phyloP scores from a whole-genome alignment of 2,797 vertebrate species.

The Alcedo atthis region DNA sequence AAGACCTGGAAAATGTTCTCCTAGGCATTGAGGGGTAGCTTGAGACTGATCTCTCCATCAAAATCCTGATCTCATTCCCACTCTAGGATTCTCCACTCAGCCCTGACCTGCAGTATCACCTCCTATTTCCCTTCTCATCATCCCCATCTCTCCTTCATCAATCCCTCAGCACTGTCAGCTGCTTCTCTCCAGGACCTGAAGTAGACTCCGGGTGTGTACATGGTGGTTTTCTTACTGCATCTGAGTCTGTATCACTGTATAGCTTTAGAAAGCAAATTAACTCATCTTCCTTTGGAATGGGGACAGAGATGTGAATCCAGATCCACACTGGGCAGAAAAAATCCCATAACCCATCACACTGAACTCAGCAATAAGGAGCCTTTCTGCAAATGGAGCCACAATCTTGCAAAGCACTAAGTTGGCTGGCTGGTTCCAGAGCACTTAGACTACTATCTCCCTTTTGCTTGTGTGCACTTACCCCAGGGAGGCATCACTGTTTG shows the following conservation, averaged over 20 bases:
- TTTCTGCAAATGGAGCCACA: not conserved
- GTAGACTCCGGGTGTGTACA: not conserved
- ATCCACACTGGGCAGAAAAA: not conserved
- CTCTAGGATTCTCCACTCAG: not conserved
- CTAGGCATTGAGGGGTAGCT: not conserved
- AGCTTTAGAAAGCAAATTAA: not conserved
- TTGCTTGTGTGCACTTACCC: not conserved
- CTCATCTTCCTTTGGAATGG: not conserved
- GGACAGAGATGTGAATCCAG: not conserved
- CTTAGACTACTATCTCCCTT: not conserved
- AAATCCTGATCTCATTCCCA: not conserved
- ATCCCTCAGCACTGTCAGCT: not conserved
- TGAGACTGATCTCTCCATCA: not conserved
- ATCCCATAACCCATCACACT: not conserved
- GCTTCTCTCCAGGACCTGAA: not conserved
- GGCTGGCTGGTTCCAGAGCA: not conserved
- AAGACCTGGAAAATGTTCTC: not conserved
- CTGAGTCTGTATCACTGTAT: rapidly evolving
- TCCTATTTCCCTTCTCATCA: not conserved
- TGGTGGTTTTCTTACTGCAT: not conserved
- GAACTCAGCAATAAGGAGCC: not conserved
- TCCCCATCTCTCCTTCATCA: not conserved
- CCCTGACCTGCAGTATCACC: not conserved
- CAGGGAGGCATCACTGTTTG: rapidly evolving
- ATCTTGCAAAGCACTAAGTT: not conserved